These are phyloP conservation scores for Oryctolagus cuniculus DNA, from an alignment of 2,113 vertebrate species.

Conservation along the genomic window DNA sequence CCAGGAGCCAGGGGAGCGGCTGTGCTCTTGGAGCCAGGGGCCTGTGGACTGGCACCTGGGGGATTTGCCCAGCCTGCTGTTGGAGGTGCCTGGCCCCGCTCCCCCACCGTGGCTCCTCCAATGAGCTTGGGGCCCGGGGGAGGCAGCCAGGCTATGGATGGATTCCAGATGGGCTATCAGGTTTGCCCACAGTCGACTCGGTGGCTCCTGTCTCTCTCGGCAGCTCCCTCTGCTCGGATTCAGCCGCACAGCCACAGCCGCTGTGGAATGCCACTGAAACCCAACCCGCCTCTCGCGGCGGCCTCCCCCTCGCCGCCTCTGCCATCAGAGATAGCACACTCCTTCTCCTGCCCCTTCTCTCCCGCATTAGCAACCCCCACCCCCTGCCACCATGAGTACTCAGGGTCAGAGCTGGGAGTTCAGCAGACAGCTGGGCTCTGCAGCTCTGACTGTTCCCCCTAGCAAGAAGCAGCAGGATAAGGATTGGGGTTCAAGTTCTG, in stretches of 20 bases:
- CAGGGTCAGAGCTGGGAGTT: neutral
- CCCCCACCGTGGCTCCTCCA: neutral
- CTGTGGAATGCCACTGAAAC: slow-evolving; percentile 52
- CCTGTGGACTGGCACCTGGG: slow-evolving; percentile 46
- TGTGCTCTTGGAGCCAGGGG: neutral
- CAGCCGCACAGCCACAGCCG: slow-evolving; percentile 50
- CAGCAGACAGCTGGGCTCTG: neutral
- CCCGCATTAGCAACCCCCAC: neutral
- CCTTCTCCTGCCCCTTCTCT: neutral
- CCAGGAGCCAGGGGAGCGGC: neutral
- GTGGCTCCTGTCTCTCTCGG: slow-evolving; percentile 55
- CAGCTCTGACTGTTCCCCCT: neutral
- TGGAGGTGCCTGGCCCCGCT: neutral
- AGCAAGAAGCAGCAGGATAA: neutral
- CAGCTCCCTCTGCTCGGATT: slow-evolving; percentile 66
- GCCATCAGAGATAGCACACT: neutral
- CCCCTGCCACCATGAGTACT: neutral
- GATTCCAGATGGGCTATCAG: slow-evolving; percentile 68
- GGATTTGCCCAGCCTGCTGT: slow-evolving; percentile 5
- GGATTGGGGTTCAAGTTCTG: slow-evolving; percentile 44
- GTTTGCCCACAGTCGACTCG: slow-evolving; percentile 21
- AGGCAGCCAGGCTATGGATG: slow-evolving; percentile 5
- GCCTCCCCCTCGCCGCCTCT: slow-evolving; percentile 12
- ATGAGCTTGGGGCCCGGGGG: slow-evolving; percentile 2
- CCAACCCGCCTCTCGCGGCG: neutral